Evolutionary conservation across 1,140 invertebrate genomes (phyloP), one percentile per base, ranked within the genome.

Genomic region (Leptinotarsa undecemlineata): DNA sequence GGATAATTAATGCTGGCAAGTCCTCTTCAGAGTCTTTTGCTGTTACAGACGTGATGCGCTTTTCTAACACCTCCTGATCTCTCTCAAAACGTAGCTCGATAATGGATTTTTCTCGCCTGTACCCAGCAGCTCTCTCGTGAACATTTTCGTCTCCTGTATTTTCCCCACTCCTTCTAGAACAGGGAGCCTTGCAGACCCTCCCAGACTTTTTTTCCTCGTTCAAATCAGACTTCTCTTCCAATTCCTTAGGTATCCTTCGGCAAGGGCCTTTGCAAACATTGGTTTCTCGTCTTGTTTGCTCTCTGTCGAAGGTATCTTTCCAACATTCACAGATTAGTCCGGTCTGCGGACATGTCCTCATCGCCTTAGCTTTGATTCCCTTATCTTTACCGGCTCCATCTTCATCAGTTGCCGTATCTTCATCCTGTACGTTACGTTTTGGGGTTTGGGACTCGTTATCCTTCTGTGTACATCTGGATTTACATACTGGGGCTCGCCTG

Each of bases 1-100:
- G 68, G 1, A 69, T 69, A 42, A 69, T 69, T 3, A 69, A 57
- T 13, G 68, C n/a, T n/a, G 68, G 68, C 48, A 69, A 48, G 23
- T 48, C 68, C 14, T 69, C 68, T 51, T 17, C n/a, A n/a, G 33
- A 42, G n/a, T 48, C 68, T 69, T 20, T 57, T n/a, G 67, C 26
- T 51, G 48, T 69, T 15, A 48, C 20, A n/a, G 48, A 48, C 19
- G 11, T 69, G 17, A 20, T 47, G 21, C 21, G 26, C 47, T 20
- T 69, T 6, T 69, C 33, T 0, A 47, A 48, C 42, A 20, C 33
- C 6, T 20, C 68, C 48, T 69, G 68, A 6, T 69, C 48, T 19
- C 33, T 20, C 47, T 48, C 33, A 48, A 69, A 48, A 57, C 15
- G 17, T 17, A 15, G 51, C 51, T 57, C 51, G 14, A 15, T 15